Evolutionary conservation across 2,113 vertebrate genomes (phyloP).

Genomic region (Anhinga rufa): DNA sequence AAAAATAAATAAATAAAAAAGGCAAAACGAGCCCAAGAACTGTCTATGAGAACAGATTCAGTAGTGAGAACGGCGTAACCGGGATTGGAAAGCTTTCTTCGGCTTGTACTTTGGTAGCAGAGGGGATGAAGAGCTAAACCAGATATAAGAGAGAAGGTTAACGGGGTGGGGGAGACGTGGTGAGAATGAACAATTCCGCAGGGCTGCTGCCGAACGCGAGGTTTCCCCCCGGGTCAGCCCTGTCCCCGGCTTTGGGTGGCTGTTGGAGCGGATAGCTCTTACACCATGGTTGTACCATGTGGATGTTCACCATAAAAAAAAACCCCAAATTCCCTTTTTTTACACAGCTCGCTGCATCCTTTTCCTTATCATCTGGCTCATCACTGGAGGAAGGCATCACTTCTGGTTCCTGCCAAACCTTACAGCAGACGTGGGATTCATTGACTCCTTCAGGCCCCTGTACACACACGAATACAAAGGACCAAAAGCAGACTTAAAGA

Average conservation of each 20-base stretch:
- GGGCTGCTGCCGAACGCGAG: background rate
- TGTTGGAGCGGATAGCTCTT: background rate
- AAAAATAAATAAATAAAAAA: too few species aligned
- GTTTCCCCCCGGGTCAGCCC: rapidly evolving
- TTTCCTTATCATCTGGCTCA: constrained; percentile 97
- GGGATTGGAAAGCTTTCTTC: background rate
- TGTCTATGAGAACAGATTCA: background rate
- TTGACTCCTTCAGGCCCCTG: constrained; percentile 97
- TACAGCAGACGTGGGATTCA: constrained; percentile 96
- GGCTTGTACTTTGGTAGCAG: background rate
- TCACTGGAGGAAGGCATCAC: constrained; percentile 96
- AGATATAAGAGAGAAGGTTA: rapidly evolving
- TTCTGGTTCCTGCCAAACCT: constrained; percentile 99
- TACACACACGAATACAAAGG: constrained; percentile 99
- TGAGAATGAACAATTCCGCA: background rate
- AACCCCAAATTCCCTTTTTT: background rate
- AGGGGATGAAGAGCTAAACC: background rate
- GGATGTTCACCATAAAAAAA: background rate
- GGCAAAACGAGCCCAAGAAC: background rate
- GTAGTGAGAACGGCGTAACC: background rate
- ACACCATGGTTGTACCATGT: background rate
- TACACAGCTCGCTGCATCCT: constrained; percentile 92
- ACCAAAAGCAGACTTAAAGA: constrained; percentile 86
- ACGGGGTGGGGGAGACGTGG: rapidly evolving
- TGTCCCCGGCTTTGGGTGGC: background rate